Conservation (phyloP, 2,797 vertebrate genomes). For the Melanotaenia trifasciata region DNA sequence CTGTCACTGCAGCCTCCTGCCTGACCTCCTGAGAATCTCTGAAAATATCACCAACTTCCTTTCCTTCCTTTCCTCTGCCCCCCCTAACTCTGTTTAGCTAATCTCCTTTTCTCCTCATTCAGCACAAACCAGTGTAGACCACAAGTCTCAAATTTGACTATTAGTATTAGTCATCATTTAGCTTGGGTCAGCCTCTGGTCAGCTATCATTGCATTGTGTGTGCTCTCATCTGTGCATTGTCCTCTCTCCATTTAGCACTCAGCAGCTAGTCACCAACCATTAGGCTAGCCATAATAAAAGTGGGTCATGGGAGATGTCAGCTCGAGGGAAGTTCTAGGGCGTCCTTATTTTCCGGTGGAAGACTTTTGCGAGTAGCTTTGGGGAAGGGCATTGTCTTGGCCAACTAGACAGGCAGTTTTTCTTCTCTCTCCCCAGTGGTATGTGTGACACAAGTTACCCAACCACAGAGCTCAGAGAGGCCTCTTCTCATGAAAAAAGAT, state of each 20-base stretch:
- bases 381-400: conserved; percentile 65
- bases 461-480: conserved; percentile 21
- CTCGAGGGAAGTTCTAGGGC: conserved; percentile 53
- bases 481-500: conserved; percentile 7
- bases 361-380: conserved; percentile 59
- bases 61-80: conserved; percentile 35
- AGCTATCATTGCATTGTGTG: conserved; percentile 37
- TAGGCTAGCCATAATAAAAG: conserved; percentile 67
- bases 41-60: conserved; percentile 43
- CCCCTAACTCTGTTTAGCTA: conserved; percentile 17
- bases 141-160: conserved; percentile 43
- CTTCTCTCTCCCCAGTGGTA: conserved; percentile 29
- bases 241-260: conserved; percentile 60
- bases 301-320: conserved; percentile 78
- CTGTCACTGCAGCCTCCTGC: conserved; percentile 27
- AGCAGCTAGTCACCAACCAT: conserved; percentile 57
- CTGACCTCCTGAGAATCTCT: conserved; percentile 49
- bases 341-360: conserved; percentile 64
- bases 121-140: conserved; percentile 24
- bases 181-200: conserved; percentile 50
- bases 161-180: conserved; percentile 40
- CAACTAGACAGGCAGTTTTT: conserved; percentile 32
- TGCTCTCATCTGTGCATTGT: conserved; percentile 59
- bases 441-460: conserved; percentile 57
- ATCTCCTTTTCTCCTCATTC: conserved; percentile 21